These are phyloP conservation scores for Labeo calbasu DNA, from an alignment of 2,797 vertebrate genomes.

Conservation along the genomic window DNA sequence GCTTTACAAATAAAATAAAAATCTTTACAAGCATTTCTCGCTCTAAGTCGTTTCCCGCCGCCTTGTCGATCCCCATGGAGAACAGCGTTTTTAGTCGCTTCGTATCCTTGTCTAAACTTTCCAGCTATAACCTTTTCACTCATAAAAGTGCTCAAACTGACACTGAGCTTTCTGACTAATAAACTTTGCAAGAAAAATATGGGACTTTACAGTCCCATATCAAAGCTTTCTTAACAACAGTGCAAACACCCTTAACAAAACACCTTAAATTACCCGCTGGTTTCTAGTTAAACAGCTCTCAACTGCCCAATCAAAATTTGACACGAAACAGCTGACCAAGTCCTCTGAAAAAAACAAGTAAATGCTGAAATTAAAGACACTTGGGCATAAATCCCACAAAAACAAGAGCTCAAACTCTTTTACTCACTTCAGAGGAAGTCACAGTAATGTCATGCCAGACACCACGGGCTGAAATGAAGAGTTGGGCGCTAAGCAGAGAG, in stretches of 20 bases:
- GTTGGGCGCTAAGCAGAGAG: constrained; percentile 9
- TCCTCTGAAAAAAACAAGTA: neutral
- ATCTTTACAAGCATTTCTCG: neutral
- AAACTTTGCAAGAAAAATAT: constrained; percentile 33
- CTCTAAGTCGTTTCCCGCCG: neutral
- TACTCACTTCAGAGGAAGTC: constrained; percentile 44
- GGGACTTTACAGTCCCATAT: constrained; percentile 3
- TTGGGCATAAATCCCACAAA: constrained; percentile 35
- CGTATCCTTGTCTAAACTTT: constrained; percentile 45
- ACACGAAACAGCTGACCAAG: constrained; percentile 31
- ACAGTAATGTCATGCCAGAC: constrained; percentile 39
- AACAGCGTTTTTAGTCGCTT: neutral
- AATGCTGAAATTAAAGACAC: constrained; percentile 23
- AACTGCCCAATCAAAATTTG: constrained; percentile 42
- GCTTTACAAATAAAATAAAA: constrained; percentile 25
- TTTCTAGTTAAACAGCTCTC: constrained; percentile 31
- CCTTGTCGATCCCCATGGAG: neutral
- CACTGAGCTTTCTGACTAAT: constrained; percentile 24
- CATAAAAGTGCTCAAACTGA: constrained; percentile 30
- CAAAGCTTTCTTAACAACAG: constrained; percentile 23
- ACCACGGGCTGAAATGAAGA: constrained; percentile 32
- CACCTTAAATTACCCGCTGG: constrained; percentile 24
- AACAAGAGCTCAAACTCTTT: constrained; percentile 43
- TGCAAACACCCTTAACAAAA: constrained; percentile 29
- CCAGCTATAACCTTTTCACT: constrained; percentile 33